Conservation (phyloP, 2,797 vertebrate genomes). For the Euthynnus affinis region DNA sequence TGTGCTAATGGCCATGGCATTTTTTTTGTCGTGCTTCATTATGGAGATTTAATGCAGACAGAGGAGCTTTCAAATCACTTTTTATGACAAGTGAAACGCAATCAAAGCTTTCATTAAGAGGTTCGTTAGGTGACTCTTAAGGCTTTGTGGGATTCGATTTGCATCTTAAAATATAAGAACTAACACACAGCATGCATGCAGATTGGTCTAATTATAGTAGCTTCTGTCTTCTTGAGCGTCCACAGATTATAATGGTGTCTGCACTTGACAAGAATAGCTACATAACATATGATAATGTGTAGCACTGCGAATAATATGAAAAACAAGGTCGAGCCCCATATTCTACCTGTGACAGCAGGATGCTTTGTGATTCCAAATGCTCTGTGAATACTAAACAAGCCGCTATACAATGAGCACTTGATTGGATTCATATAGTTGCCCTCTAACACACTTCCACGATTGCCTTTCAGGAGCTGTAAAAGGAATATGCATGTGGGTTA, state of each 20-base stretch:
- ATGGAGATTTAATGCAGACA: slow-evolving; percentile 78
- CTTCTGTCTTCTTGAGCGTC: slow-evolving; percentile 52
- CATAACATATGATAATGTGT: slow-evolving; percentile 68
- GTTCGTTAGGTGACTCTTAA: slow-evolving; percentile 69
- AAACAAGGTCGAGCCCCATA: slow-evolving; percentile 68
- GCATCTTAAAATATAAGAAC: slow-evolving; percentile 68
- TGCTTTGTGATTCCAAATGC: slow-evolving; percentile 58
- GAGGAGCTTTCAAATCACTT: slow-evolving; percentile 72
- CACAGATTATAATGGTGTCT: slow-evolving; percentile 58
- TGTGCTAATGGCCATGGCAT: slow-evolving; percentile 74
- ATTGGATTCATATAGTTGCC: slow-evolving; percentile 41
- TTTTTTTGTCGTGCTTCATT: slow-evolving; percentile 82
- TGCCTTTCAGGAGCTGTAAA: slow-evolving; percentile 13
- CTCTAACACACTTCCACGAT: slow-evolving; percentile 15
- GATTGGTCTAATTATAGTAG: slow-evolving; percentile 63
- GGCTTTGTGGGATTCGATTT: slow-evolving; percentile 68
- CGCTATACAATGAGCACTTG: slow-evolving; percentile 15
- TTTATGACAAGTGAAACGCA: slow-evolving; percentile 75
- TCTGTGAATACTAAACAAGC: slow-evolving; percentile 68
- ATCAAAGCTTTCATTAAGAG: slow-evolving; percentile 78
- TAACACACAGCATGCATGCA: slow-evolving; percentile 69
- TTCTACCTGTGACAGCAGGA: slow-evolving; percentile 48
- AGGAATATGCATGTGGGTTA: background rate
- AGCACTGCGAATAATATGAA: slow-evolving; percentile 50
- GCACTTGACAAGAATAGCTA: slow-evolving; percentile 56